Conservation (phyloP, 2,888 invertebrate species). For the Pimpla rufipes region DNA sequence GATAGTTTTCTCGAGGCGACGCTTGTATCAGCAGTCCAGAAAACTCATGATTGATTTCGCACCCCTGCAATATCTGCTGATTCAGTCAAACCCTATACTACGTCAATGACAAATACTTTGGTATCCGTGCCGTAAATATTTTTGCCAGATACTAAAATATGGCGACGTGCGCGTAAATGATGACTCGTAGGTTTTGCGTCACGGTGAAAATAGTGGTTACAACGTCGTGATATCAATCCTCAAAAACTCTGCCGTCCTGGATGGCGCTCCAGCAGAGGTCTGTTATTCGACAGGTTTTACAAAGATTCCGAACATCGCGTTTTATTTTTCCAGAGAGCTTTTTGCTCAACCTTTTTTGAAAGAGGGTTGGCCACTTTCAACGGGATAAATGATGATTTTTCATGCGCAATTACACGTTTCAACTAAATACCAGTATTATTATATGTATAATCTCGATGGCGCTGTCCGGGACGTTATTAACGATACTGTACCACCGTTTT, state of each 20-base stretch:
- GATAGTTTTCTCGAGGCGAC: slow-evolving; percentile 39
- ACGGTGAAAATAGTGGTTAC: too few species aligned
- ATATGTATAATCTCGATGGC: slow-evolving; percentile 20
- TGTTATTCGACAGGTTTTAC: too few species aligned
- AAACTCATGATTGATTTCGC: slow-evolving; percentile 55
- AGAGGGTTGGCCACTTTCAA: neutral
- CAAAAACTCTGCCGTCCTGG: too few species aligned
- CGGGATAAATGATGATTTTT: neutral
- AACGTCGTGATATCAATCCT: too few species aligned
- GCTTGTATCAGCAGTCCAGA: slow-evolving; percentile 35
- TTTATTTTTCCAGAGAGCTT: neutral
- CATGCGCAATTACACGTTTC: neutral
- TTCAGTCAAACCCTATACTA: slow-evolving; percentile 5
- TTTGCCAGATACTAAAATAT: neutral
- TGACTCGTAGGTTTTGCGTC: too few species aligned
- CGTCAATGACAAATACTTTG: neutral
- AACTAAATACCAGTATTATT: neutral
- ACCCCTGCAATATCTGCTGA: slow-evolving; percentile 37
- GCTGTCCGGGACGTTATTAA: slow-evolving; percentile 32
- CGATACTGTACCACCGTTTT: slow-evolving; percentile 37
- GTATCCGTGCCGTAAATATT: neutral
- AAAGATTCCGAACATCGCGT: neutral
- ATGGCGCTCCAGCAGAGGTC: too few species aligned
- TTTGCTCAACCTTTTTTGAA: too few species aligned
- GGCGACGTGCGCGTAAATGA: too few species aligned